phyloP scores from a whole-genome alignment of 2,888 invertebrate species.

The Trichogramma evanescens region DNA sequence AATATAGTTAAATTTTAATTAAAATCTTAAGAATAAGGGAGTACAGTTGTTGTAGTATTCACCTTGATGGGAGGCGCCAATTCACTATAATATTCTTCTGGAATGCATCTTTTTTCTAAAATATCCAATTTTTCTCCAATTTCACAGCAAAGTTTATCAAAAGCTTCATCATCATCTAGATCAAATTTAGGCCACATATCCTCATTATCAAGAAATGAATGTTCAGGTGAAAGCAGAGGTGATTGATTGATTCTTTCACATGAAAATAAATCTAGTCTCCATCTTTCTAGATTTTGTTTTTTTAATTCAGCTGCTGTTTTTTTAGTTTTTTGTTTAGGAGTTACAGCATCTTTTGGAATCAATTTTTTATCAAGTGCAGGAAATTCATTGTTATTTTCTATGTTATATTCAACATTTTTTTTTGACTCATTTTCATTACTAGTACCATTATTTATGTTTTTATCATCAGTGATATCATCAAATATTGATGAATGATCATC shows the following conservation, averaged over 20 bases:
- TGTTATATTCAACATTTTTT: background rate
- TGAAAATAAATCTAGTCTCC: constrained; percentile 3
- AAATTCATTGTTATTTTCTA: background rate
- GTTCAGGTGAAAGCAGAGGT: constrained; percentile 3
- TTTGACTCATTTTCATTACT: background rate
- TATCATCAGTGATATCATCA: background rate
- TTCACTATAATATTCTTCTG: constrained; percentile 26
- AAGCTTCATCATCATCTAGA: constrained; percentile 18
- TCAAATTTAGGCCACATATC: constrained; percentile 11
- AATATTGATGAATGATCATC: too few species aligned
- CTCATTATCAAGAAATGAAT: background rate
- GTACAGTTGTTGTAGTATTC: constrained; percentile 37
- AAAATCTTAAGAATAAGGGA: constrained; percentile 17
- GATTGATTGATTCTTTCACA: background rate
- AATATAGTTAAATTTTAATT: background rate
- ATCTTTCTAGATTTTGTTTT: constrained; percentile 7
- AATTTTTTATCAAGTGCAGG: background rate
- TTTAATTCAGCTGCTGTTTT: constrained; percentile 1
- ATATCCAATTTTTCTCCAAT: constrained; percentile 28
- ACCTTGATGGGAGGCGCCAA: constrained; percentile 44
- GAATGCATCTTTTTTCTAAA: constrained; percentile 25
- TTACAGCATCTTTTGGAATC: background rate
- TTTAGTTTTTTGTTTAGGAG: background rate
- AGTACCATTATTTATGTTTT: background rate
- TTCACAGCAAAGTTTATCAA: constrained; percentile 20